Conservation (phyloP, 2,888 invertebrate genomes). For the Clistopyga incitator region DNA sequence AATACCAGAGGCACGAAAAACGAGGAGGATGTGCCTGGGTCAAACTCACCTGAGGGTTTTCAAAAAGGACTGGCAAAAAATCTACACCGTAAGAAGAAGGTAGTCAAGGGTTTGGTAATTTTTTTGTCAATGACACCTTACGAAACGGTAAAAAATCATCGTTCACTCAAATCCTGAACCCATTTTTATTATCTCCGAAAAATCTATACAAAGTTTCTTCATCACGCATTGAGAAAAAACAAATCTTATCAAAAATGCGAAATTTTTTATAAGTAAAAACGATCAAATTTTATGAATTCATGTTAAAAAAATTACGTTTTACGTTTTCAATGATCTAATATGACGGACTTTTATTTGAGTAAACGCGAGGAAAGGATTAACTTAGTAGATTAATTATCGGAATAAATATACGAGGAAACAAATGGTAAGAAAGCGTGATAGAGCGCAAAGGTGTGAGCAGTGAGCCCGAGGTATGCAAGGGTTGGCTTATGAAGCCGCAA, state of each 20-base stretch:
- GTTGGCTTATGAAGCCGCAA: constrained; percentile 82
- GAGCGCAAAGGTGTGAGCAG: constrained; percentile 45
- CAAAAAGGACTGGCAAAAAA: neutral
- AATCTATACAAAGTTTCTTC: too few species aligned
- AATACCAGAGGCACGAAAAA: neutral
- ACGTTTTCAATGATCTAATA: too few species aligned
- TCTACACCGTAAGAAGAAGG: neutral
- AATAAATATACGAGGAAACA: constrained; percentile 31
- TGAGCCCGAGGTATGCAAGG: constrained; percentile 75
- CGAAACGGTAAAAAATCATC: neutral
- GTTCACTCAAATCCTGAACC: too few species aligned
- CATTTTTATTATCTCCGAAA: too few species aligned
- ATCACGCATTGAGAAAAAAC: too few species aligned
- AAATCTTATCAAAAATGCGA: too few species aligned
- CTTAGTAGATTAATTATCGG: neutral
- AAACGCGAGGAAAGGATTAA: neutral
- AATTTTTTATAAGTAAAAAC: too few species aligned
- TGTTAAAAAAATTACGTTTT: too few species aligned
- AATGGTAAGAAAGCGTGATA: constrained; percentile 23
- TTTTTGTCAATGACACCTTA: neutral
- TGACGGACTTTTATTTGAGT: too few species aligned
- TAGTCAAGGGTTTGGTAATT: neutral
- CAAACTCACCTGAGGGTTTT: constrained; percentile 3
- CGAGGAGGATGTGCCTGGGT: neutral
- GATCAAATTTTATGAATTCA: too few species aligned